Evolutionary conservation across 2,888 invertebrate genomes (phyloP), one percentile per base, ranked within the genome.

Genomic region (Meandrusa payeni): DNA sequence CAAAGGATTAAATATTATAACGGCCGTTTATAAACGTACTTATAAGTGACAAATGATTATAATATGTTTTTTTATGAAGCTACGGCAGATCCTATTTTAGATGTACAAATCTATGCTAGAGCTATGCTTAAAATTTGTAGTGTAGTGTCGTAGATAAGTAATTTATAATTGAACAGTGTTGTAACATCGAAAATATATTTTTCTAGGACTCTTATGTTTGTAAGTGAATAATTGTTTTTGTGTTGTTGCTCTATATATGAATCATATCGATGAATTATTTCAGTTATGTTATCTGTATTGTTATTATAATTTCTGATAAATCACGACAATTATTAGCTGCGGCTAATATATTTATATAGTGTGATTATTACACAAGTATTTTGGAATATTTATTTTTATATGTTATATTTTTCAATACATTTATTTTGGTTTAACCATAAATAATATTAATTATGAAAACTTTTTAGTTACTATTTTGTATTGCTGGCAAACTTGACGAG

Each of bases 181-280:
- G 10, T 23, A 46, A 47, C 51, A 55, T 57, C 53, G 48, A 61
- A 59, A 57, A 41, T 58, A 61, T 69, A 62, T 68, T 69, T 63
- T 61, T 62, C 47, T 59, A 62, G 57, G 47, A 47, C 37, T 48
- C 49, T 57, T 58, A 63, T 54, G 5, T 9, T 47, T 42, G 54
- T 58, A 59, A 52, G 52, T 42, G 33, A n/a, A n/a, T n/a, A 44
- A 55, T 56, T 59, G 52, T 61, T 61, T 57, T 59, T 53, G 52
- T 48, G 51, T 42, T 53, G 48, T 48, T 53, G 52, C 48, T 15
- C 2, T 49, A 51, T 48, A 33, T 48, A 44, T 36, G 50, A 47
- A 54, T 50, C 39, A 15, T 32, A 51, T 44, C 45, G 38, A 46
- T 48, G 49, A 51, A 52, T 46, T 52, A 31, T 41, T 22, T 15